A percentile compares a stretch with the other conserved stretches of the same genome.
These are phyloP conservation scores for Eulemur mongoz DNA, from an alignment of 2,797 vertebrate species.

Conservation along the genomic window DNA sequence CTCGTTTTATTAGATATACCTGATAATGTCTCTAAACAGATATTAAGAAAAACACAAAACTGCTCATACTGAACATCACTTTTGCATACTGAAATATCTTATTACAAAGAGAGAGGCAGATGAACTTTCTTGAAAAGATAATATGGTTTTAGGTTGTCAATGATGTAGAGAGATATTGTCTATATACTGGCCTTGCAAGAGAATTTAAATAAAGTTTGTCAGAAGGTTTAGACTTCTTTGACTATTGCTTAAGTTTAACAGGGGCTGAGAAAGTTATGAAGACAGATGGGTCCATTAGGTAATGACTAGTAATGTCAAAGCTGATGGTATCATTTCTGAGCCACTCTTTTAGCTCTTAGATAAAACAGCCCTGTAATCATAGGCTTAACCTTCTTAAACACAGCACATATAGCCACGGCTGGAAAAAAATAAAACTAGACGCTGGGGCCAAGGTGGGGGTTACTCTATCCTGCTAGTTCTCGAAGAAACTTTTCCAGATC, in stretches of 20 bases:
- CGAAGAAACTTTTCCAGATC: constrained; percentile 62
- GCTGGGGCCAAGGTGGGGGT: not conserved
- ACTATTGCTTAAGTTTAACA: not conserved
- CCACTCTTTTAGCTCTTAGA: not conserved
- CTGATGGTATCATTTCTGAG: constrained; percentile 13
- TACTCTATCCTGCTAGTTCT: not conserved
- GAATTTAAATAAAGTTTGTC: not conserved
- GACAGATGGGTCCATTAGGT: constrained; percentile 60
- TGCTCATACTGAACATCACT: not conserved
- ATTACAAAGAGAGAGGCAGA: not conserved
- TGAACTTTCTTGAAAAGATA: constrained; percentile 9
- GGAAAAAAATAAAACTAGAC: constrained; percentile 22
- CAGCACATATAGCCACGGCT: not conserved
- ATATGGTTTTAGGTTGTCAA: not conserved
- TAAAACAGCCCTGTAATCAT: constrained; percentile 57
- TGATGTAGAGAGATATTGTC: not conserved
- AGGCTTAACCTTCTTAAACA: constrained; percentile 45
- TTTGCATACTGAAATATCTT: not conserved
- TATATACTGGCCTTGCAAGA: not conserved
- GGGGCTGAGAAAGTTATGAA: constrained; percentile 40
- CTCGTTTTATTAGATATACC: constrained; percentile 10
- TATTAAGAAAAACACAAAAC: constrained; percentile 34
- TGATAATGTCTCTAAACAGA: not conserved
- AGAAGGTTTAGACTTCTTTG: not conserved
- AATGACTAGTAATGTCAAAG: constrained; percentile 40